Evolutionary conservation across 2,888 invertebrate species (phyloP), one percentile per base, ranked within the genome.

Genomic region (Drosophila mettleri): DNA sequence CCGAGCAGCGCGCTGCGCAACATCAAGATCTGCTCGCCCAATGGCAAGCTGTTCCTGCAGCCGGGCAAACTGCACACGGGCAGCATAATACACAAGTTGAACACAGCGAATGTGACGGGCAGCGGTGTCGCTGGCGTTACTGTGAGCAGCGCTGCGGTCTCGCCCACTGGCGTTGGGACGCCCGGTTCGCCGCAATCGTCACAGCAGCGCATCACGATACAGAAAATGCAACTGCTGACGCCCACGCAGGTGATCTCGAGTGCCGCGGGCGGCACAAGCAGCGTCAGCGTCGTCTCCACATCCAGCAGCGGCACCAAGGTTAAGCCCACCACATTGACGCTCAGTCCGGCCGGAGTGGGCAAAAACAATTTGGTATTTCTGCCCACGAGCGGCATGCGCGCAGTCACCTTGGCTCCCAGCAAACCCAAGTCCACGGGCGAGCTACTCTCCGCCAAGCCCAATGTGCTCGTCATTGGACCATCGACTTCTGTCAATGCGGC

Each of bases 21-120:
- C 57, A 89, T 92, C 0, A 92, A 92, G 78, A 89, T 92, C 33
- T 91, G 91, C 53, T 91, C 92, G 6, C 83, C 91, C 24, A 91
- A 91, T 64, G 92, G 92, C 16, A 92, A 92, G 68, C 86, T 92
- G 63, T 91, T 91, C 51, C 89, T 92, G 52, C 92, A 92, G 61
- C 80, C 90, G 3, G 87, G 89, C n/a, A 88, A 90, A 3, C 53
- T 83, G 8, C 79, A 65, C 3, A 48, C 80, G 12, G 76, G 83
- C 49, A 82, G 82, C 64, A 79, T 87, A 2, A 82, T 87, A 20
- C 82, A 80, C 51, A 87, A 84, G 53, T 52, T 85, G 0, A 86
- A 76, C 39, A n/a, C 72, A 2, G 3, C 60, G 5, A 76, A 67
- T 52, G 49, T 62, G 1, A 33, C 46, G 5, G 43, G 62, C 12